Evolutionary conservation across 2,888 invertebrate species (phyloP), one percentile per base, ranked within the genome.

Genomic region (Belgica antarctica): DNA sequence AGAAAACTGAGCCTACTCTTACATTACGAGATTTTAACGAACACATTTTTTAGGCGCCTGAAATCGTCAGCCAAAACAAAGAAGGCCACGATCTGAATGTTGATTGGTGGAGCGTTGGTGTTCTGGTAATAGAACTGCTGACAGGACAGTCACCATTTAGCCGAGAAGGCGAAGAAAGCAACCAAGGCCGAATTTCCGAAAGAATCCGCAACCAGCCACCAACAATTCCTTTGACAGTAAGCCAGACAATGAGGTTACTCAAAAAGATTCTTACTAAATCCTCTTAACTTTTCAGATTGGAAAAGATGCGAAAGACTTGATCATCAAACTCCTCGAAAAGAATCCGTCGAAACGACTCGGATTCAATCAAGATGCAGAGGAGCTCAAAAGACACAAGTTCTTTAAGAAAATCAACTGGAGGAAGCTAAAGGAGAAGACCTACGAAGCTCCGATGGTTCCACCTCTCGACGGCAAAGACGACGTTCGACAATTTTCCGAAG

Each of bases 71-170:
- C 76, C 92, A 94, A 70, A 93, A 94, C 72, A 88, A 87, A 70
- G 87, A 88, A 74, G 97, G 97, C 22, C 96, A 97, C 81, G 94
- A 96, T 86, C 92, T 94, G 90, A 92, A 95, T 63, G 97, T 96
- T 4, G 98, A 98, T 82, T 98, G 97, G 97, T 98, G 98, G 98
- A 96, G 96, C 28, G 90, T 97, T 5, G 96, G 96, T 5, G 96
- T 98, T 1, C 82, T 98, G 59, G 94, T 96, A 0, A 98, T 96
- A 83, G 97, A 98, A 81, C 85, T 98, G 52, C 82, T 98, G 70
- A 97, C 96, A 0, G 97, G 98, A 68, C 95, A 96, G 5, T 96
- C 96, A 0, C 98, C 98, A 1, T 98, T 98, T 81, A 96, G 97
- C 7, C 93, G 96, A 0, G 94, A 96, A 75, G 96, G 95, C 24